These are phyloP conservation scores for Leucophenga varia DNA, from an alignment of 1,140 invertebrate genomes.

Conservation along the genomic window DNA sequence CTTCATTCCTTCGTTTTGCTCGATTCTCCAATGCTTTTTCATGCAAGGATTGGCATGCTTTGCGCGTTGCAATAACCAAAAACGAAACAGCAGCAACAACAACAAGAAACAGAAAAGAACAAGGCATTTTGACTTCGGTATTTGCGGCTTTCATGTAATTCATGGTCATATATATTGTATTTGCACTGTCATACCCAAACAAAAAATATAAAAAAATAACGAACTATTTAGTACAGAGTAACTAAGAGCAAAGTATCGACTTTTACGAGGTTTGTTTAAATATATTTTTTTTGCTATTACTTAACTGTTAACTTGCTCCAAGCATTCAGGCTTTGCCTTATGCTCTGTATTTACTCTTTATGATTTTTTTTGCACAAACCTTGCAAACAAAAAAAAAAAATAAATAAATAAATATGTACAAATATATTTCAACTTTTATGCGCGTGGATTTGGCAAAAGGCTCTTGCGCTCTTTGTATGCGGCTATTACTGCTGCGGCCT, in stretches of 20 bases:
- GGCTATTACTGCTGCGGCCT: too few species aligned
- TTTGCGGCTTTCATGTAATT: slow-evolving; percentile 54
- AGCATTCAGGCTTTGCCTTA: too few species aligned
- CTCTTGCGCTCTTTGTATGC: too few species aligned
- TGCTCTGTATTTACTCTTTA: too few species aligned
- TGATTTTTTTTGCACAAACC: slow-evolving; percentile 22
- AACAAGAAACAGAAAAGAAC: slow-evolving; percentile 40
- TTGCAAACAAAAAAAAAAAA: slow-evolving; percentile 5
- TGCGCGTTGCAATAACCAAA: slow-evolving; percentile 7
- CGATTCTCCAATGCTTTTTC: too few species aligned
- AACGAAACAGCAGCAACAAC: slow-evolving; percentile 12
- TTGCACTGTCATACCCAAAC: slow-evolving; percentile 10
- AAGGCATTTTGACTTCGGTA: slow-evolving; percentile 52
- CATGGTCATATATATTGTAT: slow-evolving; percentile 41
- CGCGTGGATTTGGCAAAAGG: slow-evolving; percentile 42
- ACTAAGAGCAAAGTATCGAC: too few species aligned
- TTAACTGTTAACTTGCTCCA: too few species aligned
- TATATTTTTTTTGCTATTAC: too few species aligned
- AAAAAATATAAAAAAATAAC: background rate
- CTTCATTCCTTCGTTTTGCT: too few species aligned
- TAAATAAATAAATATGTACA: too few species aligned
- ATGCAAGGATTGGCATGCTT: slow-evolving; percentile 40
- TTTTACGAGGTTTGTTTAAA: too few species aligned
- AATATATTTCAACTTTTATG: slow-evolving; percentile 12
- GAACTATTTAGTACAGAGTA: too few species aligned